Conservation (phyloP, 2,113 vertebrate species). For the Tetraodon nigroviridis region DNA sequence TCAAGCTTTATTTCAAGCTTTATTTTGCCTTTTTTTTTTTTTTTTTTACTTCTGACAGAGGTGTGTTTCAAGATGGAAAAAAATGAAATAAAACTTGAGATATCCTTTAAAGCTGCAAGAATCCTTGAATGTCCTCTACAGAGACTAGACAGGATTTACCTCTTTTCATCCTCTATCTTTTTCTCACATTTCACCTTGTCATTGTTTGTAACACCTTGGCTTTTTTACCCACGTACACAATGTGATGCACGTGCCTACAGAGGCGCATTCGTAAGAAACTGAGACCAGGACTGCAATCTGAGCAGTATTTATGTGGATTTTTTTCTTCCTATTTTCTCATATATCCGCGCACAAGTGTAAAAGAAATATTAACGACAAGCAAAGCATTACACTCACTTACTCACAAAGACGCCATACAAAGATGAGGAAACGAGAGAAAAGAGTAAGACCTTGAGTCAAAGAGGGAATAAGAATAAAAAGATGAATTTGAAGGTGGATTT, state of each 20-base stretch:
- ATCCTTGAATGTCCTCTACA: slow-evolving; percentile 41
- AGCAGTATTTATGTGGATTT: slow-evolving; percentile 4
- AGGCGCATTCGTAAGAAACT: slow-evolving; percentile 1
- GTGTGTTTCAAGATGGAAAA: slow-evolving; percentile 13
- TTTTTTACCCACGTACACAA: slow-evolving; percentile 5
- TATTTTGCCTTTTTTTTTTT: slow-evolving; percentile 9
- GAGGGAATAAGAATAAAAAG: slow-evolving; percentile 61
- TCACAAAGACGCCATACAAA: slow-evolving; percentile 21
- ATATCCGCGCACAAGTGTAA: not conserved
- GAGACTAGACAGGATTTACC: slow-evolving; percentile 21
- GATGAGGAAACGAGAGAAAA: slow-evolving; percentile 33
- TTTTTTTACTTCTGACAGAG: slow-evolving; percentile 3
- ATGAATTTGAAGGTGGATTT: slow-evolving; percentile 69
- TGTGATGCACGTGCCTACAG: not conserved
- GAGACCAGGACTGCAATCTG: not conserved
- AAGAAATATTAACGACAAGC: slow-evolving; percentile 10
- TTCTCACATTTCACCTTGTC: slow-evolving; percentile 34
- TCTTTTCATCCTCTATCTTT: slow-evolving; percentile 8
- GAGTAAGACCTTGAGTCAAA: slow-evolving; percentile 53
- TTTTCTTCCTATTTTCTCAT: not conserved
- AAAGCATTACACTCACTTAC: slow-evolving; percentile 20
- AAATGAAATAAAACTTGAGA: slow-evolving; percentile 18
- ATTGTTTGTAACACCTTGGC: slow-evolving; percentile 23
- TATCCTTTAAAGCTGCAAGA: slow-evolving; percentile 28
- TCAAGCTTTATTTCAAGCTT: slow-evolving; percentile 7